phyloP scores from a whole-genome alignment of 1,140 invertebrate species.

The Prorops nasuta region DNA sequence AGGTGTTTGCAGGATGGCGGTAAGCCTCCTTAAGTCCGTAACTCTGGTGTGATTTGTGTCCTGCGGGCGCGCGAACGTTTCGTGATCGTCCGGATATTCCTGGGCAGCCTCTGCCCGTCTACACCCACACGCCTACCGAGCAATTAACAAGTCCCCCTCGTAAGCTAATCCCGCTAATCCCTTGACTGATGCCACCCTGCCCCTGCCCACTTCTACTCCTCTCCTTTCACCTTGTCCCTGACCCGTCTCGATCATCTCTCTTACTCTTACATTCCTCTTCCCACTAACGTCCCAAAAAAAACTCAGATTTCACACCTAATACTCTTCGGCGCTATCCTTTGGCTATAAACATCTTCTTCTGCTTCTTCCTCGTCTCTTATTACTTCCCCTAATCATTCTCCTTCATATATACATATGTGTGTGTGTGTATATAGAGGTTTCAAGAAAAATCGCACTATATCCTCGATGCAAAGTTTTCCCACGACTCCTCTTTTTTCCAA shows the following conservation, averaged over 20 bases:
- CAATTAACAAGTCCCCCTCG: constrained; percentile 42
- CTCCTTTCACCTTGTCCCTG: constrained; percentile 11
- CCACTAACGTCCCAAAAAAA: too few relatives aligned
- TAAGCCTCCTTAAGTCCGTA: constrained; percentile 40
- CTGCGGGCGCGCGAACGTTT: not conserved
- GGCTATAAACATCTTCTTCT: too few relatives aligned
- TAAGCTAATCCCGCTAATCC: constrained; percentile 40
- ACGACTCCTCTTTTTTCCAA: too few relatives aligned
- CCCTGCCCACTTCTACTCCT: not conserved
- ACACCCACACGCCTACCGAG: constrained; percentile 26
- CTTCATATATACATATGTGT: too few relatives aligned
- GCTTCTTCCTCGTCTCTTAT: too few relatives aligned
- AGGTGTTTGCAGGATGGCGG: constrained; percentile 8
- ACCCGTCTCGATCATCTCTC: constrained; percentile 1
- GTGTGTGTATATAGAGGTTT: too few relatives aligned
- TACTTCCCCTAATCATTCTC: too few relatives aligned
- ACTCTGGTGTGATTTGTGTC: constrained; percentile 38
- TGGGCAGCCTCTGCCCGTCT: constrained; percentile 8
- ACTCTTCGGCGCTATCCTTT: too few relatives aligned
- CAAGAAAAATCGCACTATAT: too few relatives aligned
- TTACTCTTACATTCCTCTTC: not conserved
- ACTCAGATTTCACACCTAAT: too few relatives aligned
- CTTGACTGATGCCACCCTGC: constrained; percentile 36
- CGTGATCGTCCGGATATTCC: not conserved
- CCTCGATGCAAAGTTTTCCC: too few relatives aligned